Evolutionary conservation across 2,113 vertebrate genomes (phyloP), one percentile per base, ranked within the genome.

Genomic region (Heloderma charlesbogerti): DNA sequence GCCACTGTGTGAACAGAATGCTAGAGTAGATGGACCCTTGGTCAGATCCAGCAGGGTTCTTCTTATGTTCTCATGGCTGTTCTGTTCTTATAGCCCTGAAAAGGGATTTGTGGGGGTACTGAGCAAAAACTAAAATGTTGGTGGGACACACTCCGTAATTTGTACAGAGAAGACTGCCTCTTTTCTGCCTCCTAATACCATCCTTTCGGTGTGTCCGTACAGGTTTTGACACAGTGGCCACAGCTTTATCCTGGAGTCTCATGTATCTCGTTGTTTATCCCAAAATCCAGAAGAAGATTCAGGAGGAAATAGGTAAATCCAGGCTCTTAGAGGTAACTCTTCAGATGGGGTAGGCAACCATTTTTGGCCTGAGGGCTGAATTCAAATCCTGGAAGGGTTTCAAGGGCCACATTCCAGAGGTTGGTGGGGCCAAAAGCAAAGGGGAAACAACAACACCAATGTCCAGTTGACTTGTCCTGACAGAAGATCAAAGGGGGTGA

Each of bases 191-290:
- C n/a, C 74, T 43, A 77, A 40, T 7, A 40, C 37, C 6, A 15
- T 10, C 86, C 69, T n/a, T 34, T 48, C 34, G 60, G 25, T 66
- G 0, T 82, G 27, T 34, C 85, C 78, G 37, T 43, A 13, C 83
- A 99, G 99, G 99, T 48, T 99, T 99, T 57, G 99, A 99, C 94
- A 99, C 99, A 0, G 89, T 99, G 86, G 71, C 98, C 7, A 99
- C 98, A 0, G 97, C 97, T 34, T 78, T 99, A 80, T 98, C 98
- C 13, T 99, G 99, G 99, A 93, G 97, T 67, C 94, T 99, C 43
- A 92, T 98, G 96, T 99, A 99, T 57, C 85, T 97, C 10, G 98
- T 98, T 87, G 92, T 96, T 16, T 96, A 98, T 40, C 99, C 99
- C 0, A 75, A 97, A 1, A 80, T 98, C 31, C 98, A 99, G 96